Conservation (phyloP, 2,888 invertebrate genomes). For the Patella pellucida region DNA sequence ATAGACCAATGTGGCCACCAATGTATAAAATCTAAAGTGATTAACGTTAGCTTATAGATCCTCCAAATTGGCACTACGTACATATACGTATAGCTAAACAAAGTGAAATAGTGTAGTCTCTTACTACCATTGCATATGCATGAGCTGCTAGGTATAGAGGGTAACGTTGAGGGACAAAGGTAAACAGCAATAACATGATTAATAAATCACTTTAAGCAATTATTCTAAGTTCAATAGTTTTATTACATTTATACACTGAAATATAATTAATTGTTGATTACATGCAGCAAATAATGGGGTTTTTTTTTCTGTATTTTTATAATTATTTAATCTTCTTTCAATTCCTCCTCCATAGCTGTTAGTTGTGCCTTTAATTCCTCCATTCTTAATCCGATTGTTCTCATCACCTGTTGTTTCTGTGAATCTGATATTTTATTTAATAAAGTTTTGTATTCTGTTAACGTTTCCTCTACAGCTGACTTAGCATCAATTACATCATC, state of each 20-base stretch:
- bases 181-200: not conserved
- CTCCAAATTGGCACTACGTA: no score
- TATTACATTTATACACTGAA: not conserved
- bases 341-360: conserved; percentile 65
- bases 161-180: not conserved
- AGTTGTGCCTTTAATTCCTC: conserved; percentile 61
- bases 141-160: not conserved
- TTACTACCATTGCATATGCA: no score
- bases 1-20: no score
- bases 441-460: conserved; percentile 53
- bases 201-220: not conserved
- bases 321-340: conserved; percentile 68
- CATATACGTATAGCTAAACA: no score
- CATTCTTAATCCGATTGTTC: conserved; percentile 60
- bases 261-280: not conserved
- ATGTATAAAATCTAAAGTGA: no score
- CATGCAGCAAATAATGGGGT: not conserved
- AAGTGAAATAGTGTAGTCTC: no score
- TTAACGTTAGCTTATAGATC: no score
- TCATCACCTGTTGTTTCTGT: conserved; percentile 51
- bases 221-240: not conserved
- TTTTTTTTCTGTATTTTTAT: not conserved
- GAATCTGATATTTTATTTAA: conserved; percentile 48
- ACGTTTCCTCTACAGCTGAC: conserved; percentile 52
- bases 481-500: conserved; percentile 65